Base-by-base conservation (phyloP, 2,797 vertebrate species). In the Gadopsis bispinosus region DNA sequence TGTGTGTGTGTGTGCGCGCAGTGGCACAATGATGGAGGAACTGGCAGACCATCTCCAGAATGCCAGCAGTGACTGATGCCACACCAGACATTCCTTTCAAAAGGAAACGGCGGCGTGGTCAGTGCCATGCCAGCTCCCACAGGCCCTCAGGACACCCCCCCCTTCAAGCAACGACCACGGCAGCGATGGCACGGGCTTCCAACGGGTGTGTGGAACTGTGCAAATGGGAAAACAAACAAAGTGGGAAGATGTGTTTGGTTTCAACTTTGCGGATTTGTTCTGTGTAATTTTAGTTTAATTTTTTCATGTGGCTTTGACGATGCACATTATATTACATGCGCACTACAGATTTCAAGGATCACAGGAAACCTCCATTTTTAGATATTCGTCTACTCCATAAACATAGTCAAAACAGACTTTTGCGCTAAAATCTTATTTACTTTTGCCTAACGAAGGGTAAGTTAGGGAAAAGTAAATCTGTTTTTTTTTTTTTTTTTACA, bases 61-160 rank as follows among this genome's bases (percentile, higher is more conserved):
- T 95, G 93, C 94, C 94, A 93, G 88, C 84, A 94, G 93, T 94
- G 94, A 94, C 93, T 93, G 94, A 93, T 92, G 93, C 92, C 91
- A 90, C 91, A 91, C 88, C 91, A 92, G 88, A 90, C 91, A 93
- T 94, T 94, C 93, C 92, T 89, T 90, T 92, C 88, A 93, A 80
- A 80, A 88, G 85, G 74, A 83, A 86, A 78, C 80, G 66, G 82
- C 51, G 58, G 83, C 60, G 58, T 79, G 92, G 92, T 92, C 91
- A 91, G 81, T 85, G 7, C 63, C 76, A 84, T 92, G 92, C 92
- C 91, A 91, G 85, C 91, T 93, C 87, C 50, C 82, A 65, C 69
- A 43, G 84, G 73, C 91, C 88, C 90, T 64, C 69, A 87, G 90
- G 89, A 91, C 78, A 62, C 50, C 19, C 0, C 53, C 69, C 61